A percentile compares a stretch with the other conserved stretches of the same genome.
Conservation (phyloP, 1,140 invertebrate species). For the Tyrophagus putrescentiae region DNA sequence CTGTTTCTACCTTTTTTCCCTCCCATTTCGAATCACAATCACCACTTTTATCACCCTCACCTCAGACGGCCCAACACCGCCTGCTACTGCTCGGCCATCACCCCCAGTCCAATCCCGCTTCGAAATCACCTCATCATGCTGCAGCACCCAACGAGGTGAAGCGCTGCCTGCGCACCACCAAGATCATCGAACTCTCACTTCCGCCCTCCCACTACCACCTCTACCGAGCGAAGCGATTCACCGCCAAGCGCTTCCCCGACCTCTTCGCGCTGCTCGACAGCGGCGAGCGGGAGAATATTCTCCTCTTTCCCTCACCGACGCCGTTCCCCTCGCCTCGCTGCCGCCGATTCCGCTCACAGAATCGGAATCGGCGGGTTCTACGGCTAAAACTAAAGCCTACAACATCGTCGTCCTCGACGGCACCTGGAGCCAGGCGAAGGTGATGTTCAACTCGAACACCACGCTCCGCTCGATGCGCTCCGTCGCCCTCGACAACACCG, state of each 20-base stretch:
- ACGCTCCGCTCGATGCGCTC: constrained; percentile 29
- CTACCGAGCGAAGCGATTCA: constrained; percentile 71
- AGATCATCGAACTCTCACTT: constrained; percentile 64
- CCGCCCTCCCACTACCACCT: constrained; percentile 53
- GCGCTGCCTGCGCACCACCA: constrained; percentile 66
- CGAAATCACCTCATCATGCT: constrained; percentile 58
- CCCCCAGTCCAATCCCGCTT: constrained; percentile 47
- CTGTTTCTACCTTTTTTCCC: background rate
- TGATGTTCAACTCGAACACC: constrained; percentile 36
- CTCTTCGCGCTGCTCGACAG: background rate
- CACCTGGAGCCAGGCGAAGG: constrained; percentile 81
- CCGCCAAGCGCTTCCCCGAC: constrained; percentile 31
- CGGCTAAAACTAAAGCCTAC: constrained; percentile 38
- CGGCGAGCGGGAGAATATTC: constrained; percentile 32
- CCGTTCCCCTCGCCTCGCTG: constrained; percentile 36
- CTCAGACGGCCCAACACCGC: constrained; percentile 61
- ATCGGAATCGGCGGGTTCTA: constrained; percentile 37
- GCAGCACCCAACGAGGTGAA: constrained; percentile 88
- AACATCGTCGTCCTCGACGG: constrained; percentile 78
- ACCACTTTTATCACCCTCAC: background rate
- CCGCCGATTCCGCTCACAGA: constrained; percentile 58
- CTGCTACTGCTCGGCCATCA: constrained; percentile 72
- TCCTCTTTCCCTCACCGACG: constrained; percentile 64
- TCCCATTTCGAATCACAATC: background rate
- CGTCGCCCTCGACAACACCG: constrained; percentile 50